Base-by-base conservation (phyloP, 2,797 vertebrate genomes). In the Bradypodion ventrale region DNA sequence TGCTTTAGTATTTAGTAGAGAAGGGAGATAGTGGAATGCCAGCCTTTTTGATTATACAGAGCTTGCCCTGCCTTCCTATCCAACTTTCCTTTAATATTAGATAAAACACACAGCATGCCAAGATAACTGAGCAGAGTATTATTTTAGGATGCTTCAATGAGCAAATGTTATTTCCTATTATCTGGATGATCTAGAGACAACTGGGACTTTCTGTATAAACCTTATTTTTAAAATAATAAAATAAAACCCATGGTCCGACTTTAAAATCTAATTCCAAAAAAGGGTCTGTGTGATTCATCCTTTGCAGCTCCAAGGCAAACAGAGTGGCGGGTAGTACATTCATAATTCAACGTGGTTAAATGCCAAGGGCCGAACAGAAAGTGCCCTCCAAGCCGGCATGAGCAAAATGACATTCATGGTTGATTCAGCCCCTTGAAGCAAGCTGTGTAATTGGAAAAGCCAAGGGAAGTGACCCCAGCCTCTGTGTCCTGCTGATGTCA, bases 341-440 rank as follows among this genome's bases (percentile, higher is more conserved):
- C 94, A 95, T 96, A 95, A 96, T 96, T 96, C 94, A 96, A 82
- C 90, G 86, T 93, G 83, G 94, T 94, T 94, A 96, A 96, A 96
- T 95, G 94, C 92, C 95, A 95, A 90, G 86, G 92, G 92, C 91
- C 16, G 1, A 84, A 89, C 74, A 88, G 89, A 93, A 87, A 93
- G 88, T 87, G 92, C 91, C 91, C 88, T 86, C 37, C 85, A 12
- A 0, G 69, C 79, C 89, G 90, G 79, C 89, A 89, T 15, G 84
- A 94, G 88, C 90, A 91, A 90, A 91, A 87, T 96, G 95, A 95
- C 94, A 94, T 96, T 96, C 91, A 93, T 95, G 94, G 93, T 94
- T 93, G 94, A 94, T 93, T 94, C 93, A 90, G 93, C 90, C 93
- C 90, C 95, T 96, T 82, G 87, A 89, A 95, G 93, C 89, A 94